Evolutionary conservation across 2,113 vertebrate species (phyloP).

Genomic region (Tragelaphus scriptus): DNA sequence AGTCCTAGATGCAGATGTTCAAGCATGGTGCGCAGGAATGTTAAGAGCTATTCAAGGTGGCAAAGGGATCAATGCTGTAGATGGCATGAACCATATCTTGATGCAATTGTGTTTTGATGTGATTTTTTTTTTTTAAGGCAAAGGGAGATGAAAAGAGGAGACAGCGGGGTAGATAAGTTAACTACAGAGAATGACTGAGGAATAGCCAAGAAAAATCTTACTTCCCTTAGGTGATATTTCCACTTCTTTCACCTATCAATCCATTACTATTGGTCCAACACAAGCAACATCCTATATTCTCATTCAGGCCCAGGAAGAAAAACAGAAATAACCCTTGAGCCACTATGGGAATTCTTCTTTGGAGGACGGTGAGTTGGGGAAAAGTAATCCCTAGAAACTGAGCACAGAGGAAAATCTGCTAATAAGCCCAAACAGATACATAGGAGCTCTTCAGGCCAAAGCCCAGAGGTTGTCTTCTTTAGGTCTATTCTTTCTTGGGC

Average conservation of each 20-base stretch:
- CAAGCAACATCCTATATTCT: background rate
- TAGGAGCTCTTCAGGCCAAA: background rate
- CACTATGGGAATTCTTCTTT: background rate
- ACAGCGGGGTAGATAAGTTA: background rate
- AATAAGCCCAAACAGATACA: background rate
- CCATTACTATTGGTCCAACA: background rate
- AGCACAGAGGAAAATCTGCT: background rate
- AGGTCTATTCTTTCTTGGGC: slow-evolving; percentile 1
- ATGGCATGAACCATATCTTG: too few species aligned
- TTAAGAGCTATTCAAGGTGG: background rate
- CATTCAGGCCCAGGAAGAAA: background rate
- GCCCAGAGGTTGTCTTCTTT: background rate
- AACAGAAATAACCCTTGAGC: background rate
- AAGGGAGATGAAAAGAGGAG: background rate
- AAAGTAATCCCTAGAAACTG: background rate
- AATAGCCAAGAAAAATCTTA: slow-evolving; percentile 18
- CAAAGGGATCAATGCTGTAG: background rate
- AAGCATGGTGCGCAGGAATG: background rate
- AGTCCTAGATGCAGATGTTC: background rate
- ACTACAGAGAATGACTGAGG: background rate
- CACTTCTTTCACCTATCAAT: background rate
- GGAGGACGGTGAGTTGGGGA: background rate
- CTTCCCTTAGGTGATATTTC: background rate
- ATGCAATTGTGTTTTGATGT: background rate
- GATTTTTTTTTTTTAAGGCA: slow-evolving; percentile 8